Evolutionary conservation across 53 echinoderm and acorn worm species (phyloP).

Genomic region (Temnopleurus reevesii): DNA sequence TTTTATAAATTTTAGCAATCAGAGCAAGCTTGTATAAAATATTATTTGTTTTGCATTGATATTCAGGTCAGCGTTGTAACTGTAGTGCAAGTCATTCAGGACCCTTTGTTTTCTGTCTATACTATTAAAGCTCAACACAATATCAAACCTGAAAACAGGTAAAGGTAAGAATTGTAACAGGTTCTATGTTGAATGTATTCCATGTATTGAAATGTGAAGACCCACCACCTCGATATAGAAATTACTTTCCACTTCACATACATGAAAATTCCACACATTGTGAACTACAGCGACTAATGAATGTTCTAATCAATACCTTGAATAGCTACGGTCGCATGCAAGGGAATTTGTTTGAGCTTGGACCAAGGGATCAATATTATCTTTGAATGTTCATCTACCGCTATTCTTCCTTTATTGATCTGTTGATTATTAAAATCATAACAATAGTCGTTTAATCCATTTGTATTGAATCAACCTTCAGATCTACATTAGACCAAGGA

Average conservation of each 20-base stretch:
- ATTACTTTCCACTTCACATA: neutral
- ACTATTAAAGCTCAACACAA: too few relatives aligned
- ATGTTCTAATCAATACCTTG: neutral
- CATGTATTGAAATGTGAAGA: neutral
- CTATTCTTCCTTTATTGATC: neutral
- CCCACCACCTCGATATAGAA: neutral
- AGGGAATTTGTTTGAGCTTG: neutral
- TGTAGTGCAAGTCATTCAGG: too few relatives aligned
- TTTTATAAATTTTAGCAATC: too few relatives aligned
- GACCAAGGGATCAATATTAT: neutral
- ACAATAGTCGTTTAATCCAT: neutral
- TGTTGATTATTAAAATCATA: slow-evolving; percentile 14
- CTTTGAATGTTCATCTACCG: neutral
- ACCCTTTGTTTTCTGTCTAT: too few relatives aligned
- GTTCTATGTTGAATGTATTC: neutral
- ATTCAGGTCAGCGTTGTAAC: too few relatives aligned
- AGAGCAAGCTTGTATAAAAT: too few relatives aligned
- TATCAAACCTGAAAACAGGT: too few relatives aligned
- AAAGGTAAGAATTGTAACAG: too few relatives aligned
- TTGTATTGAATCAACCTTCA: slow-evolving; percentile 11
- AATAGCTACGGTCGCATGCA: neutral
- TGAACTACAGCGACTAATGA: neutral
- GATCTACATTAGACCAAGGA: neutral
- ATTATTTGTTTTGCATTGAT: too few relatives aligned
- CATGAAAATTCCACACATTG: neutral